Percentiles rank a stretch among this genome's conserved stretches.
Evolutionary conservation across 1,140 invertebrate genomes (phyloP).

Genomic region (Drosophila nikananu): DNA sequence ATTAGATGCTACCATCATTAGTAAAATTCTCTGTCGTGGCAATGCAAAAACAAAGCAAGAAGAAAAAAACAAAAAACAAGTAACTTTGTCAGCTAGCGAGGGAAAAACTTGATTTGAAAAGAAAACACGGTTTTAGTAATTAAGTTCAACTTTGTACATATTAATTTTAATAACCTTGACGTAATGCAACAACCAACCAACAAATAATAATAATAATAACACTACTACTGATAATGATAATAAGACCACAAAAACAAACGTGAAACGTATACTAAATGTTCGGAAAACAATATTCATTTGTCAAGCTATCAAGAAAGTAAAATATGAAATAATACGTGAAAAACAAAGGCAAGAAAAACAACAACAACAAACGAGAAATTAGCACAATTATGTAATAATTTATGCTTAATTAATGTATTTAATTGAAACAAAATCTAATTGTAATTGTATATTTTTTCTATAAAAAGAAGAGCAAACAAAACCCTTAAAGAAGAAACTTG

Average conservation of each 20-base stretch:
- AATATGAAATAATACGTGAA: constrained; percentile 12
- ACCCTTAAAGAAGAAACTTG: constrained; percentile 54
- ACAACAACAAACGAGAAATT: constrained; percentile 51
- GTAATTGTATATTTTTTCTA: constrained; percentile 70
- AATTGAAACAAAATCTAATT: constrained; percentile 59
- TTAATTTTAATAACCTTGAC: constrained; percentile 75
- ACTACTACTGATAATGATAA: constrained; percentile 26
- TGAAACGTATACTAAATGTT: constrained; percentile 73
- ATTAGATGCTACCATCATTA: constrained; percentile 79
- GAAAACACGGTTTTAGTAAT: constrained; percentile 56
- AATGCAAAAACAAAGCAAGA: constrained; percentile 12
- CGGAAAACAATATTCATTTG: constrained; percentile 26
- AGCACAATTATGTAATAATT: constrained; percentile 82
- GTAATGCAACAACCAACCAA: constrained; percentile 62
- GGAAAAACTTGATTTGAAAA: constrained; percentile 30
- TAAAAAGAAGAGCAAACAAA: constrained; percentile 39
- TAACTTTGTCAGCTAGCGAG: constrained; percentile 22
- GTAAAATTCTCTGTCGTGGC: constrained; percentile 68
- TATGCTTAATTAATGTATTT: constrained; percentile 75
- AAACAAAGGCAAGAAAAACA: constrained; percentile 21
- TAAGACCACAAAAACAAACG: constrained; percentile 57
- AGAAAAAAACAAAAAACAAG: not conserved
- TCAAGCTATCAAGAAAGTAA: constrained; percentile 26
- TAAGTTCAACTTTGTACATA: constrained; percentile 76
- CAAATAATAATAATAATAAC: constrained; percentile 42